Evolutionary conservation across 2,113 vertebrate genomes (phyloP).

Genomic region (Sebastes schlegelii): DNA sequence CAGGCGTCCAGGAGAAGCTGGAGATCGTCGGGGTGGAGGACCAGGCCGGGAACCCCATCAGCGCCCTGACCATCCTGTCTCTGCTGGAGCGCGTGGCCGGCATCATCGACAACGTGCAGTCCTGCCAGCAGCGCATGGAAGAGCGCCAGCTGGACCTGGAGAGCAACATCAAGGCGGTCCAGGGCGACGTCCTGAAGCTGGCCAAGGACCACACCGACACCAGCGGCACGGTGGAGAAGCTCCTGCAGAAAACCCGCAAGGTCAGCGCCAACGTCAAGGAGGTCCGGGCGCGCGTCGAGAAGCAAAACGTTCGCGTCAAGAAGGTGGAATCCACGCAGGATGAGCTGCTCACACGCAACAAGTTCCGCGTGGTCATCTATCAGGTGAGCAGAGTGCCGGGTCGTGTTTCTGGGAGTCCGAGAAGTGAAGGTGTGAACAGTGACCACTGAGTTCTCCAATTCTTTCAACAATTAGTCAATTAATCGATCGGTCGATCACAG

Average conservation of each 20-base stretch:
- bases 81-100: slow-evolving; percentile 95
- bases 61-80: slow-evolving; percentile 92
- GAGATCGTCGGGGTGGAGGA: slow-evolving; percentile 88
- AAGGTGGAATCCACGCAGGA: slow-evolving; percentile 94
- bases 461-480: too few species aligned
- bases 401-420: neutral
- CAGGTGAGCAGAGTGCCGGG: slow-evolving; percentile 84
- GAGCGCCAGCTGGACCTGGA: slow-evolving; percentile 93
- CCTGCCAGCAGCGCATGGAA: slow-evolving; percentile 94
- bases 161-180: slow-evolving; percentile 90
- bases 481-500: neutral
- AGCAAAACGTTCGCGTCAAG: slow-evolving; percentile 88
- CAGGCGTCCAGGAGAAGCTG: slow-evolving; percentile 82
- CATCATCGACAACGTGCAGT: slow-evolving; percentile 94
- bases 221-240: slow-evolving; percentile 88
- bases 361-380: slow-evolving; percentile 96
- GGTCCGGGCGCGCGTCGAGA: slow-evolving; percentile 91
- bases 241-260: slow-evolving; percentile 95
- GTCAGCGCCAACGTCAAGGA: slow-evolving; percentile 96
- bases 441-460: too few species aligned
- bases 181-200: slow-evolving; percentile 93
- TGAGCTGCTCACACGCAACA: slow-evolving; percentile 96
- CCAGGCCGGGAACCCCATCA: slow-evolving; percentile 89
- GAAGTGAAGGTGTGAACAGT: too few species aligned
- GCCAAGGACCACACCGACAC: slow-evolving; percentile 91